Evolutionary conservation across 2,797 vertebrate species (phyloP).

Genomic region (Myoxocephalus aenaeus): DNA sequence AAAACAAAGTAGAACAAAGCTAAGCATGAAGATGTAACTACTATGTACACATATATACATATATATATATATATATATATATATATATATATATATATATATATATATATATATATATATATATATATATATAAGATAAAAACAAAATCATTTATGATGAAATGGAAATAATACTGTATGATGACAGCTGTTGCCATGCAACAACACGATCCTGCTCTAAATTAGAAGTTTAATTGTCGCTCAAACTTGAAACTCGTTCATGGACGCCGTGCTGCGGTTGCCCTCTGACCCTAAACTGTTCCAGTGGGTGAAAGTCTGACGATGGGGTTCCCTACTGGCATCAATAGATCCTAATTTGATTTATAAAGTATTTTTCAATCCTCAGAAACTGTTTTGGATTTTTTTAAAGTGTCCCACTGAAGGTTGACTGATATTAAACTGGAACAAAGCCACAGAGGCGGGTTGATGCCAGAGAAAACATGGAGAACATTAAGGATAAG

Average conservation of each 20-base stretch:
- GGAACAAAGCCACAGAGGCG: constrained; percentile 10
- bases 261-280: background rate
- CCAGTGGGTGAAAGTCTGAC: background rate
- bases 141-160: too few relatives aligned
- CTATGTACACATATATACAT: too few relatives aligned
- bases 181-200: too few relatives aligned
- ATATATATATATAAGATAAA: too few relatives aligned
- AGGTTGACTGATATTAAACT: constrained; percentile 15
- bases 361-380: background rate
- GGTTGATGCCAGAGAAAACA: constrained; percentile 35
- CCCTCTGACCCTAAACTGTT: background rate
- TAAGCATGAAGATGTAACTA: too few relatives aligned
- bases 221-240: background rate
- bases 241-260: background rate
- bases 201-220: background rate
- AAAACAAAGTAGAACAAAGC: too few relatives aligned
- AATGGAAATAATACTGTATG: too few relatives aligned
- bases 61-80: too few relatives aligned
- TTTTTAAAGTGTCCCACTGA: background rate
- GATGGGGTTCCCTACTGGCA: background rate
- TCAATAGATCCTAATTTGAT: background rate
- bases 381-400: background rate
- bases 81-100: too few relatives aligned
- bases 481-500: constrained; percentile 40
- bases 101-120: too few relatives aligned